Conservation (phyloP, 2,797 vertebrate species). For the Pangasius sanitwongsei region DNA sequence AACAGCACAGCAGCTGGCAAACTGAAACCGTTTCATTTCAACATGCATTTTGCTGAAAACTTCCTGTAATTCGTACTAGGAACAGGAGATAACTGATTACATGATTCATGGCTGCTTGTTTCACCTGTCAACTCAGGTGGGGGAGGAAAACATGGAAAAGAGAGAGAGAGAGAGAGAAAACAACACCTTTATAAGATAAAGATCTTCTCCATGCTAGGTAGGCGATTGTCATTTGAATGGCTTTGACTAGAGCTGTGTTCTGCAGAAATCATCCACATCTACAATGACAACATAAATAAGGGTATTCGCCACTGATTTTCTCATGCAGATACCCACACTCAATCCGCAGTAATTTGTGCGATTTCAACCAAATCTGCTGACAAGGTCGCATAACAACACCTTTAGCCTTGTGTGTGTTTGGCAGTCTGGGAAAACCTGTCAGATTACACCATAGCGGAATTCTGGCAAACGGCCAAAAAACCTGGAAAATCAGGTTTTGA, state of each 20-base stretch:
- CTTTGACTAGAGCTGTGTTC: conserved; percentile 30
- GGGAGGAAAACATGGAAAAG: conserved; percentile 21
- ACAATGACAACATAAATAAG: conserved; percentile 33
- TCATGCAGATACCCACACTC: conserved; percentile 14
- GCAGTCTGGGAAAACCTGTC: not conserved
- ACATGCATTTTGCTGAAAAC: conserved; percentile 16
- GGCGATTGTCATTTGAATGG: conserved; percentile 38
- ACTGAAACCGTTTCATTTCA: conserved; percentile 22
- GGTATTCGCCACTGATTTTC: conserved; percentile 31
- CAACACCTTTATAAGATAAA: conserved; percentile 49
- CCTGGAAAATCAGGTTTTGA: not conserved
- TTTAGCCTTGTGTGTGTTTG: not conserved
- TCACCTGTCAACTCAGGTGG: conserved; percentile 43
- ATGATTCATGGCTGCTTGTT: conserved; percentile 47
- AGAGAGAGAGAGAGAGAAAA: conserved; percentile 26
- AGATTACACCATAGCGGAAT: not conserved
- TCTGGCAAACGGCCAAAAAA: not conserved
- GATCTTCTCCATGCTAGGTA: conserved; percentile 44
- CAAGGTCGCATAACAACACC: not conserved
- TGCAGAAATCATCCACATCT: conserved; percentile 43
- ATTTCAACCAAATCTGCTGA: not conserved
- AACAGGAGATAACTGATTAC: conserved; percentile 31
- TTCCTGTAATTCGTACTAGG: conserved; percentile 42
- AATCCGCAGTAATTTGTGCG: not conserved
- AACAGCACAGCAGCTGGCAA: conserved; percentile 13